phyloP scores from a whole-genome alignment of 2,888 invertebrate genomes.

The Eremobia ochroleuca region DNA sequence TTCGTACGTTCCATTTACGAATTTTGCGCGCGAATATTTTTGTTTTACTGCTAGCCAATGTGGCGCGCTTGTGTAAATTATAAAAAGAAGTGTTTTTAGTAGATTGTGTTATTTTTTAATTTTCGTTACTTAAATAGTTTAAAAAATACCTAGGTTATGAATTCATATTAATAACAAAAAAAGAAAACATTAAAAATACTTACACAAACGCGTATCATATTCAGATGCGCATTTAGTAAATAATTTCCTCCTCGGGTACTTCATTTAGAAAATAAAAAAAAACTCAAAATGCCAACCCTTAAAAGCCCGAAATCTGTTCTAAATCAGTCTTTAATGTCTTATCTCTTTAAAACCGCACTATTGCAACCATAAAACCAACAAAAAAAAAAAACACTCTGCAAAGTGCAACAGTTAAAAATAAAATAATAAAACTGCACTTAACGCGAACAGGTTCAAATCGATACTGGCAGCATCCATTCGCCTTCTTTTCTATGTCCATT shows the following conservation, averaged over 20 bases:
- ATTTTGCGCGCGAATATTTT: conserved; percentile 71
- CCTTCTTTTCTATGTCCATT: conserved; percentile 86
- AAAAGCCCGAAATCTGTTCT: conserved; percentile 1
- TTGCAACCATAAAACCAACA: conserved; percentile 41
- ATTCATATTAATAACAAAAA: not conserved
- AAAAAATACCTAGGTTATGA: not conserved
- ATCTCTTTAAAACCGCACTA: conserved; percentile 9
- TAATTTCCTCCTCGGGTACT: conserved; percentile 83
- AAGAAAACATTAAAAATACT: conserved; percentile 69
- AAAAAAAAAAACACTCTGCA: conserved; percentile 17
- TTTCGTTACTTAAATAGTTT: not conserved
- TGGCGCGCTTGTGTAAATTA: conserved; percentile 22
- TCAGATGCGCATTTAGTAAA: conserved; percentile 76
- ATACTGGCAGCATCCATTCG: conserved; percentile 80
- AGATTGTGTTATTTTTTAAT: not conserved
- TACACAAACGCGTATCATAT: conserved; percentile 80
- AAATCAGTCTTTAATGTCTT: not conserved
- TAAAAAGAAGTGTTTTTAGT: not conserved
- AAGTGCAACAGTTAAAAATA: conserved; percentile 36
- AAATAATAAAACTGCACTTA: conserved; percentile 83
- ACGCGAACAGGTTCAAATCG: conserved; percentile 84
- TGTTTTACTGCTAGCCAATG: conserved; percentile 66
- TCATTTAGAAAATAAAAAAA: conserved; percentile 77
- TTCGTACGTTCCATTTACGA: conserved; percentile 71
- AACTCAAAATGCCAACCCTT: not conserved